phyloP scores from a whole-genome alignment of 2,797 vertebrate genomes.

The Hyperoplus lanceolatus region DNA sequence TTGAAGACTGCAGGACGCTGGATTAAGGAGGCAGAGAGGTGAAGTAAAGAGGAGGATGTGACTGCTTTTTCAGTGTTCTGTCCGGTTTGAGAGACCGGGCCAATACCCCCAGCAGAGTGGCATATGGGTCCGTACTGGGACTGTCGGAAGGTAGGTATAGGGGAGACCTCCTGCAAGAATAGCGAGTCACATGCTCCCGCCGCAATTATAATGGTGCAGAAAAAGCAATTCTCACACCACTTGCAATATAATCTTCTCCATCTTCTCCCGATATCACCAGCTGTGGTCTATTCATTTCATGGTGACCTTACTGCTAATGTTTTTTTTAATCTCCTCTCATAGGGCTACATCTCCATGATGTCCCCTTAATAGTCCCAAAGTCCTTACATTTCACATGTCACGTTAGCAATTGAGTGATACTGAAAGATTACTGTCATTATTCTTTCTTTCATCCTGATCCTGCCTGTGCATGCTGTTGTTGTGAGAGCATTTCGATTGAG shows the following conservation, averaged over 20 bases:
- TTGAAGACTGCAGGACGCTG: slow-evolving; percentile 21
- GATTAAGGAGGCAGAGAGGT: slow-evolving; percentile 35
- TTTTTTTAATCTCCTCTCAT: slow-evolving; percentile 12
- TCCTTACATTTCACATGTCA: neutral
- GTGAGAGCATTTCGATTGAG: slow-evolving; percentile 17
- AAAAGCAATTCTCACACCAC: slow-evolving; percentile 36
- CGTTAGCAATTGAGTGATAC: neutral
- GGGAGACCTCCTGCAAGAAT: slow-evolving; percentile 63
- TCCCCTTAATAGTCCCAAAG: neutral
- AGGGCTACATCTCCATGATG: neutral
- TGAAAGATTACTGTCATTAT: slow-evolving; percentile 1
- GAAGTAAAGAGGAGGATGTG: slow-evolving; percentile 76
- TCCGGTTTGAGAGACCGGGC: slow-evolving; percentile 75
- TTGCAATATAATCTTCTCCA: neutral
- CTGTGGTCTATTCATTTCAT: neutral
- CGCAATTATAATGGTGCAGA: slow-evolving; percentile 46
- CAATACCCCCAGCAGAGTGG: slow-evolving; percentile 78
- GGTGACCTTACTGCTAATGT: slow-evolving; percentile 20
- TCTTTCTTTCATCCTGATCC: slow-evolving; percentile 23
- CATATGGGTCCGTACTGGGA: slow-evolving; percentile 89
- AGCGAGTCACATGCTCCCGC: slow-evolving; percentile 74
- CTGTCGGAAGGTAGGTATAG: slow-evolving; percentile 86
- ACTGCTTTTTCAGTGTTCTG: slow-evolving; percentile 50
- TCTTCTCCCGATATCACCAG: neutral
- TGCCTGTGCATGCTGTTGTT: slow-evolving; percentile 26